Conservation (phyloP, 2,113 vertebrate genomes). For the Macrotis lagotis region DNA sequence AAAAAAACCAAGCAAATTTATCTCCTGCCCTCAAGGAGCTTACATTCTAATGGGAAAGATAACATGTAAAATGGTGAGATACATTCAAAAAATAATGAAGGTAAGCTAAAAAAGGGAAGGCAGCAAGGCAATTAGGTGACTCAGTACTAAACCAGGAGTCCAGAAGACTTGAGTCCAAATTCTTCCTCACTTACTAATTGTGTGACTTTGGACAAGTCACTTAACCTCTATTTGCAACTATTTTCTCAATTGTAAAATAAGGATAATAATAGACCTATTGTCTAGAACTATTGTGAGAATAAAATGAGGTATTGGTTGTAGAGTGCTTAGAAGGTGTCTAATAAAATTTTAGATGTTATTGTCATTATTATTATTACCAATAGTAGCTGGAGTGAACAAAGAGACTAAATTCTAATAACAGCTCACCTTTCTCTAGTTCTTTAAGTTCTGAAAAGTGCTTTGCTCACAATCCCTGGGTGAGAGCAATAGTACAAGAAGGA, state of each 20-base stretch:
- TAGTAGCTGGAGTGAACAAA: not conserved
- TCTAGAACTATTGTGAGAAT: not conserved
- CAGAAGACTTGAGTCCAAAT: not conserved
- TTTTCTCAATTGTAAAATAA: not conserved
- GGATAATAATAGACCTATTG: not conserved
- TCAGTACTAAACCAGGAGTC: conserved; percentile 22
- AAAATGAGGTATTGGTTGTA: not conserved
- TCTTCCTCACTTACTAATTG: not conserved
- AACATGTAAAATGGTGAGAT: not conserved
- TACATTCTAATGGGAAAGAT: not conserved
- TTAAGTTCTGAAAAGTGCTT: not conserved
- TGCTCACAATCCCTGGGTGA: not conserved
- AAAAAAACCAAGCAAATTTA: not conserved
- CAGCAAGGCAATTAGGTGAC: not conserved
- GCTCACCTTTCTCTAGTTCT: not conserved
- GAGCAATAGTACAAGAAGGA: not conserved
- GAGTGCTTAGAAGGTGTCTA: not conserved
- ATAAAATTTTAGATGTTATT: not conserved
- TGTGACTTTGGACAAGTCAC: not conserved
- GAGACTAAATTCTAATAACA: not conserved
- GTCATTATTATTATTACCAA: not conserved
- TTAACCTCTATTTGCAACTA: not conserved
- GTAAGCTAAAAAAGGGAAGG: not conserved
- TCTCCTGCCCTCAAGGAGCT: not conserved
- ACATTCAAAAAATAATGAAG: not conserved